Conservation (phyloP, 2,888 invertebrate species). For the Icerya purchasi region DNA sequence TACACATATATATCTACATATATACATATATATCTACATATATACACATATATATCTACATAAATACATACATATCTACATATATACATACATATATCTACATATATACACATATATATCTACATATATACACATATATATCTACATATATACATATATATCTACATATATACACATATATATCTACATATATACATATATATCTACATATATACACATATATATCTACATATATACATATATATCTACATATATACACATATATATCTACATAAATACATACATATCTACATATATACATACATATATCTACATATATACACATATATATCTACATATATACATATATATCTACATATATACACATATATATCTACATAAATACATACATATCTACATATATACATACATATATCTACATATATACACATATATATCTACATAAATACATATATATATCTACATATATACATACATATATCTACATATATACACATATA, state of each 20-base stretch:
- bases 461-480: too few species aligned
- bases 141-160: background rate
- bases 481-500: too few species aligned
- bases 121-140: background rate
- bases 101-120: background rate
- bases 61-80: background rate
- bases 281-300: background rate
- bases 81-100: background rate
- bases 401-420: background rate
- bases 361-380: background rate
- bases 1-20: background rate
- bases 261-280: background rate
- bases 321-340: background rate
- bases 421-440: background rate
- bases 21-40: background rate
- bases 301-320: background rate
- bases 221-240: background rate
- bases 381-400: background rate
- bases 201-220: background rate
- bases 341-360: background rate
- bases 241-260: background rate
- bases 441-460: too few species aligned
- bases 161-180: background rate
- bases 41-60: background rate
- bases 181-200: background rate